Percentiles rank a stretch among this genome's conserved stretches.
These are phyloP conservation scores for Xiphias gladius DNA, from an alignment of 2,113 vertebrate species.

Conservation along the genomic window DNA sequence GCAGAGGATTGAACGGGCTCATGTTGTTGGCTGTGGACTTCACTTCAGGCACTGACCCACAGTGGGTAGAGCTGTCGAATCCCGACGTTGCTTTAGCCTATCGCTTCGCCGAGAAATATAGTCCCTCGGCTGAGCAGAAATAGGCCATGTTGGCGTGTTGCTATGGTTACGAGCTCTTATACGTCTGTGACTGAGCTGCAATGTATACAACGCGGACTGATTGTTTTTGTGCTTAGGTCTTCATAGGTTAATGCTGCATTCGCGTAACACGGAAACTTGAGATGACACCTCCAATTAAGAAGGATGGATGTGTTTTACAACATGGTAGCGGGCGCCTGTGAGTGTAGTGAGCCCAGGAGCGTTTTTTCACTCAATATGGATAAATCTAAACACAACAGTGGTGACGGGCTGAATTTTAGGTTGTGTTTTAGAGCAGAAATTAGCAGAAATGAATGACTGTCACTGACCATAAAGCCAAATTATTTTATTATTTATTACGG, in stretches of 20 bases:
- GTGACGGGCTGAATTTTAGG: not conserved
- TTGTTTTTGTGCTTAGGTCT: constrained; percentile 13
- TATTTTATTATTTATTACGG: not conserved
- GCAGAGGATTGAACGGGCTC: too few species aligned
- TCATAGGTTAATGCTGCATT: constrained; percentile 41
- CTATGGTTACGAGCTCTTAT: constrained; percentile 50
- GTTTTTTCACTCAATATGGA: not conserved
- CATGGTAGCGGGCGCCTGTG: not conserved
- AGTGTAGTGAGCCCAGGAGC: too few species aligned
- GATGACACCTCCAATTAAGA: not conserved
- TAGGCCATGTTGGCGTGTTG: constrained; percentile 35
- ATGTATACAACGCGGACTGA: constrained; percentile 38
- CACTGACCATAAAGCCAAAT: not conserved
- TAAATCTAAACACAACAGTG: too few species aligned
- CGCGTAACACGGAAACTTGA: not conserved
- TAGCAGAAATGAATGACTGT: not conserved
- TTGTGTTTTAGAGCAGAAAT: not conserved
- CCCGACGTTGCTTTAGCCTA: not conserved
- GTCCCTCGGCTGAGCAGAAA: constrained; percentile 8
- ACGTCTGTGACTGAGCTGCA: constrained; percentile 10
- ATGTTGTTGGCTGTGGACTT: not conserved
- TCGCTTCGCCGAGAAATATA: constrained; percentile 47
- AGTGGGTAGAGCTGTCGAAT: not conserved
- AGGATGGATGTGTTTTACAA: not conserved
- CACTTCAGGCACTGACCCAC: too few species aligned